Evolutionary conservation across 2,797 vertebrate genomes (phyloP).

Genomic region (Parotocinclus haroldoi): DNA sequence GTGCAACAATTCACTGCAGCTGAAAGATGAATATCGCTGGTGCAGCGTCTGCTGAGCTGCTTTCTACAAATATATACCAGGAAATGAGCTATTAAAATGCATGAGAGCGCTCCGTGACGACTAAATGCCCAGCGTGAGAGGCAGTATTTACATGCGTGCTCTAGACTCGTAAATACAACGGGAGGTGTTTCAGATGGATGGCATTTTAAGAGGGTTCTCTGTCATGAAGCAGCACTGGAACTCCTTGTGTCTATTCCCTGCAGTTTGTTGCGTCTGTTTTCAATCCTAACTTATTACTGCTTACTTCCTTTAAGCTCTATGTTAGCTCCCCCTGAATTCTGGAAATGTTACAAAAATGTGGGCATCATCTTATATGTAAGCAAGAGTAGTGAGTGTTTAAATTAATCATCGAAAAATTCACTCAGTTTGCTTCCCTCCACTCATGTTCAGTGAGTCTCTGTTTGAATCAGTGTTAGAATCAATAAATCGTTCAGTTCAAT

Average conservation of each 20-base stretch:
- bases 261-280: conserved; percentile 1
- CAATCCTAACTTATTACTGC: background rate
- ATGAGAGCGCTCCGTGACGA: conserved; percentile 40
- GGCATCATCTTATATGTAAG: no score
- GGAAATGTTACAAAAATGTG: no score
- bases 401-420: no score
- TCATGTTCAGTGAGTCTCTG: no score
- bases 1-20: conserved; percentile 31
- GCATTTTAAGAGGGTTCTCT: conserved; percentile 26
- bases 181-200: conserved; percentile 27
- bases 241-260: conserved; percentile 4
- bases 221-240: background rate
- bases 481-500: no score
- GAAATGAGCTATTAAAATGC: conserved; percentile 50
- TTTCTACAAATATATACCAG: conserved; percentile 44
- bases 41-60: conserved; percentile 28
- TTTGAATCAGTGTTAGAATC: no score
- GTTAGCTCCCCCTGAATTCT: no score
- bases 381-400: no score
- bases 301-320: background rate
- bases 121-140: conserved; percentile 28
- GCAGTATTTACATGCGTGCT: conserved; percentile 37
- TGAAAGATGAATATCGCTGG: conserved; percentile 38
- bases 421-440: no score
- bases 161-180: conserved; percentile 26